Base-by-base conservation (phyloP, 2,888 invertebrate species). In the Euphydryas editha region DNA sequence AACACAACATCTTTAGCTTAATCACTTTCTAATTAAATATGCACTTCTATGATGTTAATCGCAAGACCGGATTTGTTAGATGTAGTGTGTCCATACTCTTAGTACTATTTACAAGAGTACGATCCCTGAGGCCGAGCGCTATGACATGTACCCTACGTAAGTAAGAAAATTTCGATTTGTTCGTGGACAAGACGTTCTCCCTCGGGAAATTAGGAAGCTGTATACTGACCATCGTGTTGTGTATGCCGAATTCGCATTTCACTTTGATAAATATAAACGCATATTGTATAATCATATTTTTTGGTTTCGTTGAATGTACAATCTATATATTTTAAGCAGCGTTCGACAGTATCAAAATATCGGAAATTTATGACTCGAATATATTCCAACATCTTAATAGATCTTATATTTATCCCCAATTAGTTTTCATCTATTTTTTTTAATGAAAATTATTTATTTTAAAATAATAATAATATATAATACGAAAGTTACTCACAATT, bases 191-290 rank as follows among this genome's bases (percentile, higher is more conserved):
- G 83, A 77, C 85, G 73, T 57, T 59, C 69, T 87, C 92, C 89
- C 91, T 46, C 74, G 92, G 92, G 92, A 92, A 92, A 92, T 91
- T 92, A 91, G 80, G 82, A 78, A 81, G 80, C 84, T 82, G 81
- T 86, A 86, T 83, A 84, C 79, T 91, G 89, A 88, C 90, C 90
- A 82, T 79, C 79, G 81, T 82, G 78, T 77, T 70, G 72, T 80
- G 64, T 46, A 59, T 47, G 59, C 58, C 60, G 57, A 65, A 47
- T 60, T 49, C 59, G 66, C 66, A 68, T 68, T 67, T 59, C 20
- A 69, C 57, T 65, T 65, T 62, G 37, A 59, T 55, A 64, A 65
- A 68, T 67, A 67, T 73, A 62, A 51, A 68, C 67, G 60, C 51
- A 44, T 56, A 51, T 58, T 59, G 58, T 65, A 20, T 4, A 8